Percentiles rank a stretch among this genome's conserved stretches.
phyloP scores from a whole-genome alignment of 2,888 invertebrate species.

The Aelia acuminata region DNA sequence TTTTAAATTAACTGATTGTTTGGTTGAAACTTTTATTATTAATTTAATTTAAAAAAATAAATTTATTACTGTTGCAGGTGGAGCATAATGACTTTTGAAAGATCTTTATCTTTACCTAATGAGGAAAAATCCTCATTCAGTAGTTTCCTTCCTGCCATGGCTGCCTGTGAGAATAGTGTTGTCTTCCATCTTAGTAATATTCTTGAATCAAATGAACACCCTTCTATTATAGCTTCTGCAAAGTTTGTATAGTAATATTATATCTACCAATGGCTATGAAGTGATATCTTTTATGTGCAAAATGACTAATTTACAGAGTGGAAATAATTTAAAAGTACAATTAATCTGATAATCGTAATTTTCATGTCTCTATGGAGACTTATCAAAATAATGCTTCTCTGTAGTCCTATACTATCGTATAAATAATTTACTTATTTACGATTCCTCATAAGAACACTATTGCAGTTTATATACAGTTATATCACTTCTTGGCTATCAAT shows the following conservation, averaged over 20 bases:
- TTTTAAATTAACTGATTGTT: too few relatives aligned
- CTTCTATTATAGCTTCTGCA: constrained; percentile 80
- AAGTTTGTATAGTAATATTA: constrained; percentile 72
- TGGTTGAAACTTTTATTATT: background rate
- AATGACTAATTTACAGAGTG: background rate
- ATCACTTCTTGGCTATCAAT: too few relatives aligned
- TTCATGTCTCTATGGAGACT: too few relatives aligned
- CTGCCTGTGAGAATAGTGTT: constrained; percentile 83
- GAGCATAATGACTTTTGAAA: constrained; percentile 95
- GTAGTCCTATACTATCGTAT: too few relatives aligned
- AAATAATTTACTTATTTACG: too few relatives aligned
- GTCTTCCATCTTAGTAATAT: constrained; percentile 88
- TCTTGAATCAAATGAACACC: constrained; percentile 84
- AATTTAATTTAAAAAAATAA: background rate
- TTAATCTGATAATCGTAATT: too few relatives aligned
- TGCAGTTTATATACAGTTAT: too few relatives aligned
- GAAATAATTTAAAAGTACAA: too few relatives aligned
- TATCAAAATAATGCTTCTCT: too few relatives aligned
- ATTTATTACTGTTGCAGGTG: constrained; percentile 73
- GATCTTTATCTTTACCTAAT: constrained; percentile 75
- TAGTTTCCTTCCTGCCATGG: constrained; percentile 70
- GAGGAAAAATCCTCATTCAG: constrained; percentile 62
- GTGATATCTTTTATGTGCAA: background rate
- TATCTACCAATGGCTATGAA: too few relatives aligned
- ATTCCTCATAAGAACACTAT: too few relatives aligned